A percentile compares a stretch with the other conserved stretches of the same genome.
Conservation (phyloP, 2,113 vertebrate genomes). For the Boulengeromyrus knoepffleri region DNA sequence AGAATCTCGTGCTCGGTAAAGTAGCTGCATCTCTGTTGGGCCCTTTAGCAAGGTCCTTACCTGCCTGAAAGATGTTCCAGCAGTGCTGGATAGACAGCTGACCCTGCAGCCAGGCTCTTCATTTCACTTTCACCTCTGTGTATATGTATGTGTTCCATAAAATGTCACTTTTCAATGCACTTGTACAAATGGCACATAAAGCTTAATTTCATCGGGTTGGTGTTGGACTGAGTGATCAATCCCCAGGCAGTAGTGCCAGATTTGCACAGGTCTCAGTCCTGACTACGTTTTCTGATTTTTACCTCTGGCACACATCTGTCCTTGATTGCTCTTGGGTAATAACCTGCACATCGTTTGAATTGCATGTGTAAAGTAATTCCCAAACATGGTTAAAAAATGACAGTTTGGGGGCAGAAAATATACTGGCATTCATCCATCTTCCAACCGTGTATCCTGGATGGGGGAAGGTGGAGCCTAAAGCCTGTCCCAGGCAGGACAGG, state of each 20-base stretch:
- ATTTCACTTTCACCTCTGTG: not conserved
- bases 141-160: not conserved
- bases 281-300: not conserved
- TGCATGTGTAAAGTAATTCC: not conserved
- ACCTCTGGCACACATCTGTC: not conserved
- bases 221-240: not conserved
- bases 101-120: not conserved
- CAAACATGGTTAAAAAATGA: not conserved
- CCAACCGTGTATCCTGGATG: not conserved
- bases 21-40: not conserved
- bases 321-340: not conserved
- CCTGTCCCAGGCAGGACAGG: not conserved
- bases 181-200: not conserved
- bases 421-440: not conserved
- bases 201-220: not conserved
- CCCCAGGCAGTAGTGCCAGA: not conserved
- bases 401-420: not conserved
- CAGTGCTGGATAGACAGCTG: not conserved
- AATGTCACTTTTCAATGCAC: not conserved
- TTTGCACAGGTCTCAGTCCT: not conserved
- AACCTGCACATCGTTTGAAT: not conserved
- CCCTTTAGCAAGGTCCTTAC: not conserved
- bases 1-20: not conserved
- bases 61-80: not conserved
- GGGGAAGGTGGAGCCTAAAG: not conserved